Evolutionary conservation across 1,140 invertebrate genomes (phyloP).

Genomic region (Drosophila athabasca): DNA sequence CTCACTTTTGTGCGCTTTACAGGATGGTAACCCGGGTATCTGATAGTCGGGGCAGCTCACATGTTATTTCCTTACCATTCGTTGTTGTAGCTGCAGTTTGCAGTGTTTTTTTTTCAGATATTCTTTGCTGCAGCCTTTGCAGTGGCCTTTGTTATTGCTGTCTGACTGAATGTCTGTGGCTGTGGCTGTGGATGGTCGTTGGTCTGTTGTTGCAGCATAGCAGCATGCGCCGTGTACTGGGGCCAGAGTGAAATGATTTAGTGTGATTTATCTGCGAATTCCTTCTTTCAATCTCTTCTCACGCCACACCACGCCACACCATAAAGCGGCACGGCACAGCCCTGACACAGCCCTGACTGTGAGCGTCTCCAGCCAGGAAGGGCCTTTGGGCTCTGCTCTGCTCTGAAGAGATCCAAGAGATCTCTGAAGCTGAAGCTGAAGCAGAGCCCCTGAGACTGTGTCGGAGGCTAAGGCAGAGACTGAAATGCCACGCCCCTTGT

Average conservation of each 20-base stretch:
- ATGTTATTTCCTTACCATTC: background rate
- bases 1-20: no score
- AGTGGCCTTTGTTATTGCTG: conserved; percentile 46
- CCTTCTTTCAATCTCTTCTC: conserved; percentile 80
- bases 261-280: conserved; percentile 82
- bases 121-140: conserved; percentile 13
- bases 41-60: background rate
- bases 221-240: conserved; percentile 67
- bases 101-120: conserved; percentile 8
- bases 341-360: no score
- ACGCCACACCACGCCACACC: conserved; percentile 47
- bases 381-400: background rate
- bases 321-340: no score
- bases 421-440: background rate
- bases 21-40: background rate
- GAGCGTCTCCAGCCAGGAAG: background rate
- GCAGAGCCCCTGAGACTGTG: background rate
- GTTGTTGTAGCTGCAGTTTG: no score
- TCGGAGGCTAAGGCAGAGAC: background rate
- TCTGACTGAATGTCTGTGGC: conserved; percentile 30
- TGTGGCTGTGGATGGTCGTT: conserved; percentile 14
- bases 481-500: conserved; percentile 30
- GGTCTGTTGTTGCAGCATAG: conserved; percentile 45
- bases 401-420: background rate
- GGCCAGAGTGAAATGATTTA: conserved; percentile 76